Evolutionary conservation across 1,140 invertebrate genomes (phyloP).

Genomic region (Matsumurasca onukii): DNA sequence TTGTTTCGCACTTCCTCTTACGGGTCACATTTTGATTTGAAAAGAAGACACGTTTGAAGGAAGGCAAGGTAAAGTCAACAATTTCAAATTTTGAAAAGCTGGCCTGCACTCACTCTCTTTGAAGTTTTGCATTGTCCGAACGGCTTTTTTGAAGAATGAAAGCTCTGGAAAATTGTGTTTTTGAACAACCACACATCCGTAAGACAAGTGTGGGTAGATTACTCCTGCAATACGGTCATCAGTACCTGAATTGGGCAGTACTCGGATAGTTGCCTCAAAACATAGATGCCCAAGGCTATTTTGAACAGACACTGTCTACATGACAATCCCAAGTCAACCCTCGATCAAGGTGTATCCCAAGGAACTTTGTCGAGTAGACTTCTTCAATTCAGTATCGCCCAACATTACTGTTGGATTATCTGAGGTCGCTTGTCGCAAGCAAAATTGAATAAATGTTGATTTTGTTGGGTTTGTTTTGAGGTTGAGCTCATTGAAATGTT

Average conservation of each 20-base stretch:
- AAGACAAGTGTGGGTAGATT: neutral
- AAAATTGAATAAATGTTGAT: no score
- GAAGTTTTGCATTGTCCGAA: neutral
- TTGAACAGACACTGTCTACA: neutral
- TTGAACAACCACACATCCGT: neutral
- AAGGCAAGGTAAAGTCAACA: neutral
- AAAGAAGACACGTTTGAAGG: neutral
- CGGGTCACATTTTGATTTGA: neutral
- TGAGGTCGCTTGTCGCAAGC: no score
- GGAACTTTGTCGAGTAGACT: neutral
- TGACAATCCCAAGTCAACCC: neutral
- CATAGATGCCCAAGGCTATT: neutral
- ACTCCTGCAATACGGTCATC: neutral
- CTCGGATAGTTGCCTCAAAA: neutral
- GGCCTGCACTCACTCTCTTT: neutral
- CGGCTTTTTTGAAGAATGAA: neutral
- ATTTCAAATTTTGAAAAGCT: neutral
- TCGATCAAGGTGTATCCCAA: neutral
- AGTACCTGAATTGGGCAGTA: neutral
- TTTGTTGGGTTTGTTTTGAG: no score
- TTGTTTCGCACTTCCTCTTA: neutral
- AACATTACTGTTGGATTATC: no score
- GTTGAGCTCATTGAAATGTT: no score
- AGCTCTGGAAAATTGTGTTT: neutral
- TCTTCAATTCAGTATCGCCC: no score